These are phyloP conservation scores for Argynnis bischoffii DNA, from an alignment of 2,888 invertebrate genomes.

Conservation along the genomic window DNA sequence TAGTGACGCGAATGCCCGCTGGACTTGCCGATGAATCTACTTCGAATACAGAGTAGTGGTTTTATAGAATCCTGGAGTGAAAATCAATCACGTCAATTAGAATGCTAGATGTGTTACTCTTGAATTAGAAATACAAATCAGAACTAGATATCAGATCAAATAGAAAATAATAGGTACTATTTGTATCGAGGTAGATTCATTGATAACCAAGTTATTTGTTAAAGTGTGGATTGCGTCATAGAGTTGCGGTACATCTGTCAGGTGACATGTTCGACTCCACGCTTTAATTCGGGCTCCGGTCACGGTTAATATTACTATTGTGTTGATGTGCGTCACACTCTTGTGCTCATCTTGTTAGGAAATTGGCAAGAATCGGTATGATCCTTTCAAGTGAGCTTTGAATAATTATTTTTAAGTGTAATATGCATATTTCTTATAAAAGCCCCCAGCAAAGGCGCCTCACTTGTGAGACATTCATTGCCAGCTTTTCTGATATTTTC, in stretches of 20 bases:
- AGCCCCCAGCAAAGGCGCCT: constrained; percentile 75
- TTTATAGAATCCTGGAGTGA: constrained; percentile 29
- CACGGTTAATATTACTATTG: constrained; percentile 73
- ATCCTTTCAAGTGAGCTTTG: constrained; percentile 72
- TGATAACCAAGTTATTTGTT: constrained; percentile 41
- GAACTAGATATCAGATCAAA: background rate
- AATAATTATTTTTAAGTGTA: constrained; percentile 55
- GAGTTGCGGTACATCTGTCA: constrained; percentile 32
- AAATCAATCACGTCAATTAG: constrained; percentile 19
- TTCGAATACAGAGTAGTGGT: constrained; percentile 44
- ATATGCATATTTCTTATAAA: constrained; percentile 54
- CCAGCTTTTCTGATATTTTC: constrained; percentile 57
- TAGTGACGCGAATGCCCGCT: constrained; percentile 63
- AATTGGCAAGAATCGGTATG: constrained; percentile 70
- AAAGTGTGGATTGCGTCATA: constrained; percentile 44
- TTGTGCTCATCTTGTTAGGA: constrained; percentile 73
- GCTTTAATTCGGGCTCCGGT: constrained; percentile 64
- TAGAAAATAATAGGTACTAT: constrained; percentile 22
- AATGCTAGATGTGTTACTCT: constrained; percentile 25
- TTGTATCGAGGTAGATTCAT: constrained; percentile 54
- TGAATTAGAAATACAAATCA: constrained; percentile 4
- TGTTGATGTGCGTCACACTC: constrained; percentile 81
- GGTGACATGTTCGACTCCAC: constrained; percentile 48
- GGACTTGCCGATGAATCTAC: constrained; percentile 57
- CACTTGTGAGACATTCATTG: constrained; percentile 78